These are phyloP conservation scores for Diadromus collaris DNA, from an alignment of 2,888 invertebrate species.

Conservation along the genomic window DNA sequence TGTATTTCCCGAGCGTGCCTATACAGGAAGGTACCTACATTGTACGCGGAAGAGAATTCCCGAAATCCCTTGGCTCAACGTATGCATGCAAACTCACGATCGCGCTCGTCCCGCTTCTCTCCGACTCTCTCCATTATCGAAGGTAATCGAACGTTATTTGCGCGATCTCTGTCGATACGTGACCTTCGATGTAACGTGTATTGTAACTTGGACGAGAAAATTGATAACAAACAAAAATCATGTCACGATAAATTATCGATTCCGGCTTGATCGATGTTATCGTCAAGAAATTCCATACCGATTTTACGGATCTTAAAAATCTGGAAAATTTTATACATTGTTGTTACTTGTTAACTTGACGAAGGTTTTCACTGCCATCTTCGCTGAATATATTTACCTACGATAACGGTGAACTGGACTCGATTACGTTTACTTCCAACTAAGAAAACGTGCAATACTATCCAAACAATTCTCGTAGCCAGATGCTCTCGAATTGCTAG, in stretches of 20 bases:
- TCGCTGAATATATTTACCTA: neutral
- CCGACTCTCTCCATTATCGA: conserved; percentile 67
- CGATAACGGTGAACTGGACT: conserved; percentile 9
- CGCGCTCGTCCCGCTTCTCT: conserved; percentile 46
- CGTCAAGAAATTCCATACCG: conserved; percentile 6
- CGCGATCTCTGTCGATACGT: conserved; percentile 71
- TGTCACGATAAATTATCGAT: conserved; percentile 33
- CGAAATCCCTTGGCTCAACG: conserved; percentile 63
- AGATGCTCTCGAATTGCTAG: conserved; percentile 40
- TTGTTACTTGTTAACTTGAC: neutral
- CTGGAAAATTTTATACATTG: too few relatives aligned
- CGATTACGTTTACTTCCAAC: neutral
- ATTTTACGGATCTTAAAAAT: neutral
- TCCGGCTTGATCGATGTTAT: conserved; percentile 16
- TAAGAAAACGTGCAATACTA: conserved; percentile 50
- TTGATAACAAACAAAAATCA: conserved; percentile 6
- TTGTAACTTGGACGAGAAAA: conserved; percentile 25
- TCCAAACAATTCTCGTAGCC: conserved; percentile 48
- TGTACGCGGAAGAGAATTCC: conserved; percentile 68
- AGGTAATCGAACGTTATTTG: conserved; percentile 73
- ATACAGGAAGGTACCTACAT: conserved; percentile 48
- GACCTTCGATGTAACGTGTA: conserved; percentile 55
- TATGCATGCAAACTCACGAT: conserved; percentile 47
- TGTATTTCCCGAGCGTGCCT: conserved; percentile 34
- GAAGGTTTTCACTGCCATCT: neutral